Evolutionary conservation across 2,888 invertebrate species (phyloP), one percentile per base, ranked within the genome.

Genomic region (Dasypolia templi): DNA sequence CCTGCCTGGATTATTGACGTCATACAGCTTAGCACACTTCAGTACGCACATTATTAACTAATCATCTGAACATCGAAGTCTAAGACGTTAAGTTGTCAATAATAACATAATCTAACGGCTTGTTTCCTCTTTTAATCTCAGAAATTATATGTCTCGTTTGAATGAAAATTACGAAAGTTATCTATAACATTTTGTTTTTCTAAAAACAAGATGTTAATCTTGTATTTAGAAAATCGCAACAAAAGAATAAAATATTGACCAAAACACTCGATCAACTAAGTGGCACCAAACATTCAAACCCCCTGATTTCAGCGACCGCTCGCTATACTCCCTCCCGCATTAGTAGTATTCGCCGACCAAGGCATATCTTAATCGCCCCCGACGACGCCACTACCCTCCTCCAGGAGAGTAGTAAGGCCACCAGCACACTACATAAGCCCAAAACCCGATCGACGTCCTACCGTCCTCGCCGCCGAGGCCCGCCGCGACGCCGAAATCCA

Each of bases 1-100:
- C 55, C 35, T 72, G 72, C n/a, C 26, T 72, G 66, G 70, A 59
- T 81, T 58, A 74, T 77, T 86, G 82, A 89, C 87, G 85, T 84
- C 82, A 80, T 75, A 56, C 46, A 78, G 61, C 35, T 66, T 56
- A 51, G 70, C 69, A 74, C 69, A 59, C 67, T 71, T 72, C 63
- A 59, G 51, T 74, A 53, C 49, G 32, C 51, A 32, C 65, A 32
- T 26, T 49, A 59, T 35, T 2, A 65, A 39, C 53, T 49, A 49
- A 70, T 49, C 39, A 44, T 9, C 42, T 49, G 17, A 32, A 35
- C 6, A 17, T 32, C n/a, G 32, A 49, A 49, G 17, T 35, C 19
- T 19, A n/a, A 64, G n/a, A 32, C 19, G 32, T 51, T 32, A 35
- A 49, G n/a, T n/a, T n/a, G 64, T n/a, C 46, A 22, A 29, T 32